A percentile compares a stretch with the other conserved stretches of the same genome.
These are phyloP conservation scores for Cygnus buccinator DNA, from an alignment of 2,113 vertebrate species.

Conservation along the genomic window DNA sequence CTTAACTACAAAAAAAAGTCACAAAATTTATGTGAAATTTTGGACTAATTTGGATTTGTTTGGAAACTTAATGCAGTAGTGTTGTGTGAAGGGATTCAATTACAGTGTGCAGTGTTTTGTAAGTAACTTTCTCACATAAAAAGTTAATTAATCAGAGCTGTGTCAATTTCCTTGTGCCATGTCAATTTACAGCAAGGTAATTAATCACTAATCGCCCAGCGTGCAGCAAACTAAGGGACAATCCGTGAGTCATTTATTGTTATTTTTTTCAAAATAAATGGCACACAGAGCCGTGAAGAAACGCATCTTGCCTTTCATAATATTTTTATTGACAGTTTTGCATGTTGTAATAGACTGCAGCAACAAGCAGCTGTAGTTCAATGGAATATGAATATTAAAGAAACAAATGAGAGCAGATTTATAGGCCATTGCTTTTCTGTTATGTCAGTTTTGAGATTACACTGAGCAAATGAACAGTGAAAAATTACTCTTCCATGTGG, in stretches of 20 bases:
- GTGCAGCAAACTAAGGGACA: slow-evolving; percentile 78
- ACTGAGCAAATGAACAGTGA: slow-evolving; percentile 86
- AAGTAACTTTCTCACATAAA: slow-evolving; percentile 82
- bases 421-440: slow-evolving; percentile 84
- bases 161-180: slow-evolving; percentile 86
- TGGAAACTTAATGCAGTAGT: slow-evolving; percentile 71
- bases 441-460: slow-evolving; percentile 87
- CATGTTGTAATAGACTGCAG: slow-evolving; percentile 81
- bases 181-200: slow-evolving; percentile 87
- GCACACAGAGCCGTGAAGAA: slow-evolving; percentile 72
- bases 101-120: slow-evolving; percentile 78
- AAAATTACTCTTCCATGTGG: slow-evolving; percentile 88
- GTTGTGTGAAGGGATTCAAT: slow-evolving; percentile 80
- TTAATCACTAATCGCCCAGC: slow-evolving; percentile 87
- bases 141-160: slow-evolving; percentile 89
- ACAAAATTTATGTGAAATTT: slow-evolving; percentile 46
- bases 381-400: slow-evolving; percentile 86
- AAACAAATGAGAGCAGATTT: slow-evolving; percentile 85
- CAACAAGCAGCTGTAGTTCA: slow-evolving; percentile 83
- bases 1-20: background rate
- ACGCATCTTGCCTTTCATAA: slow-evolving; percentile 82
- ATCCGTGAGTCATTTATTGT: slow-evolving; percentile 79
- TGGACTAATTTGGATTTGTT: slow-evolving; percentile 70
- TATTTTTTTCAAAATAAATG: slow-evolving; percentile 74
- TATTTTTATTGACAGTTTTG: slow-evolving; percentile 83